A percentile compares a stretch with the other conserved stretches of the same genome.
Conservation (phyloP, 1,140 invertebrate genomes). For the Drosophila sechellia region DNA sequence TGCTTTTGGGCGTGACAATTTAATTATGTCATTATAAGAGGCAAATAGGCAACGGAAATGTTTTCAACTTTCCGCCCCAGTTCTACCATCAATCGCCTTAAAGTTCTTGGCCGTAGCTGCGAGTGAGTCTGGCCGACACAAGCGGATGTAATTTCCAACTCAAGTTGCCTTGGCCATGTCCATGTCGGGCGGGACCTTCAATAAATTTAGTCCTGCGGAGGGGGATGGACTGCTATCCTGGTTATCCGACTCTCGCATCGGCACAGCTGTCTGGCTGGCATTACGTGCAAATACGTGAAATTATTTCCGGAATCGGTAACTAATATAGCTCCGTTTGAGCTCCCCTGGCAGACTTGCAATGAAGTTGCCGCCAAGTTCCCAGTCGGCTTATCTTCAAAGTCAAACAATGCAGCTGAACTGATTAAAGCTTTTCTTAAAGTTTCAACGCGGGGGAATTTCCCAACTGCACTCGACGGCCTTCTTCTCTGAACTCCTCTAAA, state of each 20-base stretch:
- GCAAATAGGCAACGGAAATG: conserved; percentile 2
- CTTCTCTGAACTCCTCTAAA: not conserved
- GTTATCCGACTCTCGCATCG: conserved; percentile 27
- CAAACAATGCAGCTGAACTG: conserved; percentile 30
- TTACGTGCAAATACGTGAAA: conserved; percentile 80
- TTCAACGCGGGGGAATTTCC: not conserved
- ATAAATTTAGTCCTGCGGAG: conserved; percentile 61
- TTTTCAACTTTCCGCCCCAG: not conserved
- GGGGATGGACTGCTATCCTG: conserved; percentile 20
- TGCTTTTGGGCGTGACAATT: conserved; percentile 41
- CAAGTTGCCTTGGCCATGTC: conserved; percentile 62
- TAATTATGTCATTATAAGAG: conserved; percentile 57
- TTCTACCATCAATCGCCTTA: not conserved
- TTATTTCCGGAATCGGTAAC: conserved; percentile 77
- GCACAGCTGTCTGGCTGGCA: conserved; percentile 22
- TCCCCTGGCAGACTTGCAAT: conserved; percentile 58
- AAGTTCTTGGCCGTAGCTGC: not conserved
- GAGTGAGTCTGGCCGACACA: conserved; percentile 1
- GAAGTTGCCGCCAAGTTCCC: conserved; percentile 64
- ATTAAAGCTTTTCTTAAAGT: conserved; percentile 19
- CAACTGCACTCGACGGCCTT: not conserved
- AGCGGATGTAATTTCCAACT: conserved; percentile 69
- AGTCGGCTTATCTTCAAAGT: conserved; percentile 32
- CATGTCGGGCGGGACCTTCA: conserved; percentile 22
- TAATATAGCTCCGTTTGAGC: conserved; percentile 67